These are phyloP conservation scores for Agonopterix subpropinquella DNA, from an alignment of 2,888 invertebrate genomes.

Conservation along the genomic window DNA sequence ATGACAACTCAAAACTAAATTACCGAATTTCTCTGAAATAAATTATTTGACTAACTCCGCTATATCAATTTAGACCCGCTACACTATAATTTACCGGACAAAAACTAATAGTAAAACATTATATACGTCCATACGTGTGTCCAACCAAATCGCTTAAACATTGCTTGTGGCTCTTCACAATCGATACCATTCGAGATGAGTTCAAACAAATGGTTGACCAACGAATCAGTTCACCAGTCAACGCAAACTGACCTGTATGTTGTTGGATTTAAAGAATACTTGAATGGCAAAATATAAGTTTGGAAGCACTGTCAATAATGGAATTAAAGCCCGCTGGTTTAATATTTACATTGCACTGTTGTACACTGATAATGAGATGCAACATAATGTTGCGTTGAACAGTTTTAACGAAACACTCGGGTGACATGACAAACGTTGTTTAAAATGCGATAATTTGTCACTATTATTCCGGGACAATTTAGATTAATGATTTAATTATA, in stretches of 20 bases:
- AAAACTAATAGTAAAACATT: slow-evolving; percentile 37
- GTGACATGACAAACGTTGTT: slow-evolving; percentile 4
- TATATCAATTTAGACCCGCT: neutral
- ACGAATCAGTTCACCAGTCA: slow-evolving; percentile 5
- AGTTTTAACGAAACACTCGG: slow-evolving; percentile 12
- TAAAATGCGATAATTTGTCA: slow-evolving; percentile 6
- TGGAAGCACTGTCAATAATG: slow-evolving; percentile 30
- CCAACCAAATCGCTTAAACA: slow-evolving; percentile 36
- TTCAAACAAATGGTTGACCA: slow-evolving; percentile 16
- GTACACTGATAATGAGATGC: slow-evolving; percentile 42
- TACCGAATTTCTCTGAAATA: too few relatives aligned
- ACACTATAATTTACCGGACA: slow-evolving; percentile 24
- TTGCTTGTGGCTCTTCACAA: slow-evolving; percentile 30
- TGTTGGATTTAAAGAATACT: neutral
- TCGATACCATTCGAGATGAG: slow-evolving; percentile 25
- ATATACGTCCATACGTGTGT: slow-evolving; percentile 9
- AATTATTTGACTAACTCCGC: too few relatives aligned
- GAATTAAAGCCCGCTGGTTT: slow-evolving; percentile 41
- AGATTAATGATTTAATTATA: slow-evolving; percentile 4
- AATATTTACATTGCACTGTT: slow-evolving; percentile 42
- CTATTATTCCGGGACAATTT: slow-evolving; percentile 1
- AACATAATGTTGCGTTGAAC: slow-evolving; percentile 14
- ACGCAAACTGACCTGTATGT: slow-evolving; percentile 12
- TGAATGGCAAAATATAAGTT: neutral
- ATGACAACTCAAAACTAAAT: too few relatives aligned